Conservation (phyloP, 2,888 invertebrate genomes). For the Deilephila porcellus region DNA sequence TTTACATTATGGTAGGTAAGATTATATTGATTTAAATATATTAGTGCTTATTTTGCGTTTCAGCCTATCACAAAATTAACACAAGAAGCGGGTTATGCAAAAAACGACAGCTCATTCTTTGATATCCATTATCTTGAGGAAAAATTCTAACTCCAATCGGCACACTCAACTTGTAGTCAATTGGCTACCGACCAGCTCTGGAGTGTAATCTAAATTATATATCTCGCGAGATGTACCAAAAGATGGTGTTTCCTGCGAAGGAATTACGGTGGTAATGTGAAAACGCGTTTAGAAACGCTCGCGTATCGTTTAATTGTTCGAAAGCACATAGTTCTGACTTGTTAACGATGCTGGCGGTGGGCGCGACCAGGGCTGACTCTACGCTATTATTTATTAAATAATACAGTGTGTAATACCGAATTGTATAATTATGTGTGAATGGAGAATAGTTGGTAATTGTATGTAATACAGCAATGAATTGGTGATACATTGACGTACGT, state of each 20-base stretch:
- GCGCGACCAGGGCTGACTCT: conserved; percentile 31
- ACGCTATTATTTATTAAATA: neutral
- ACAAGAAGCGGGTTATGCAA: too few species aligned
- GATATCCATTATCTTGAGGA: too few species aligned
- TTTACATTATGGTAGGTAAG: neutral
- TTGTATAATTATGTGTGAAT: too few species aligned
- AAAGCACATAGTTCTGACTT: conserved; percentile 64
- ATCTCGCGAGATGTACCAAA: conserved; percentile 6
- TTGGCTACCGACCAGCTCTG: neutral
- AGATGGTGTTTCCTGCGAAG: conserved; percentile 6
- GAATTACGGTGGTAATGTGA: conserved; percentile 48
- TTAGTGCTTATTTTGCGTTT: too few species aligned
- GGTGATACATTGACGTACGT: too few species aligned
- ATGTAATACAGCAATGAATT: too few species aligned
- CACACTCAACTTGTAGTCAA: neutral
- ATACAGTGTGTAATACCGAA: too few species aligned
- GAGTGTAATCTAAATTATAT: neutral
- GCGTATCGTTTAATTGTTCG: conserved; percentile 72
- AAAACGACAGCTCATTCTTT: too few species aligned
- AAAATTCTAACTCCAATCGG: too few species aligned
- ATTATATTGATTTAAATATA: too few species aligned
- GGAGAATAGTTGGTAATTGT: too few species aligned
- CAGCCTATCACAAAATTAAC: too few species aligned
- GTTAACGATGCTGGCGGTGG: conserved; percentile 32
- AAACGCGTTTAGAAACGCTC: conserved; percentile 60